Conservation (phyloP, 1,140 invertebrate genomes). For the Phymastichus coffea region DNA sequence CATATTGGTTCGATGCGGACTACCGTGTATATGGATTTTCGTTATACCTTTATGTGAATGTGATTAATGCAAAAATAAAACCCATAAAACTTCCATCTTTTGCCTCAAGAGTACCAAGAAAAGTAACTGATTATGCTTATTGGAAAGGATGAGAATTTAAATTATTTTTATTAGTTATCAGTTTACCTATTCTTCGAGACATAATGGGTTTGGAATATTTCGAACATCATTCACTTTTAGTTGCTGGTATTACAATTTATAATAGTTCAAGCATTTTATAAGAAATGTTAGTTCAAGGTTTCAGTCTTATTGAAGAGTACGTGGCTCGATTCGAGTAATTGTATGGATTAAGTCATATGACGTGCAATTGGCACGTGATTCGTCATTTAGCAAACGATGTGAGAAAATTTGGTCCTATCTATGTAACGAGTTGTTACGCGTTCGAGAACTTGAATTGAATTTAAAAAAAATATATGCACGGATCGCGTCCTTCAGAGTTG, state of each 20-base stretch:
- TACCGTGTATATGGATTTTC: not conserved
- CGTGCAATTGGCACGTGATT: no score
- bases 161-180: not conserved
- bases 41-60: not conserved
- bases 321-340: not conserved
- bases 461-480: no score
- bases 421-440: no score
- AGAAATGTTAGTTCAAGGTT: not conserved
- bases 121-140: not conserved
- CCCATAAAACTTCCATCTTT: not conserved
- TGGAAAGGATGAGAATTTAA: not conserved
- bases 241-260: not conserved
- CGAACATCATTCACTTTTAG: no score
- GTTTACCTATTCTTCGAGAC: no score
- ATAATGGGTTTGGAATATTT: not conserved
- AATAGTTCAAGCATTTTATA: not conserved
- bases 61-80: not conserved
- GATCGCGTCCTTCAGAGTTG: no score
- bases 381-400: no score
- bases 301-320: not conserved
- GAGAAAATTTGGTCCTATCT: no score
- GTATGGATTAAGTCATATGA: no score
- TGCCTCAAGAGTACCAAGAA: not conserved
- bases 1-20: not conserved
- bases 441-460: no score